These are phyloP conservation scores for Xerus rutilus DNA, from an alignment of 2,797 vertebrate genomes.

Conservation along the genomic window DNA sequence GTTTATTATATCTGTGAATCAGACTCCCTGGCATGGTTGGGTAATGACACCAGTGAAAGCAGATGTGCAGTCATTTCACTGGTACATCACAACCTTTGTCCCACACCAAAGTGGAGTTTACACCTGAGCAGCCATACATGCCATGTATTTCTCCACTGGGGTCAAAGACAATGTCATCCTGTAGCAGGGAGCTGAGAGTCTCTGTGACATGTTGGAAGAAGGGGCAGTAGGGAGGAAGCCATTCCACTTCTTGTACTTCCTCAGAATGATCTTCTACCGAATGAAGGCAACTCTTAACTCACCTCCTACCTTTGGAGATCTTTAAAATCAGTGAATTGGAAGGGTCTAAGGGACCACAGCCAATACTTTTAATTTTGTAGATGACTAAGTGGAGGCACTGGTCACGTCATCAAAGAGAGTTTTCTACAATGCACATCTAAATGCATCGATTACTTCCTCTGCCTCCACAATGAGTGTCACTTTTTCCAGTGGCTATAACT, in stretches of 20 bases:
- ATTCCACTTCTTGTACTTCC: not conserved
- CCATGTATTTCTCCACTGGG: not conserved
- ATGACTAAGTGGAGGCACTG: not conserved
- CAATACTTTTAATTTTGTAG: not conserved
- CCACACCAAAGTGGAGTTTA: not conserved
- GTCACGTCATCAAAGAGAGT: not conserved
- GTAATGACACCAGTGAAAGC: not conserved
- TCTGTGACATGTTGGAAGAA: not conserved
- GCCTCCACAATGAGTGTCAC: not conserved
- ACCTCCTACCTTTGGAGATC: not conserved
- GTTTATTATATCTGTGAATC: not conserved
- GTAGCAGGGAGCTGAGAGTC: not conserved
- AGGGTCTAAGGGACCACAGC: not conserved
- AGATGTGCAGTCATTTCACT: not conserved
- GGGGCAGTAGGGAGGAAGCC: not conserved
- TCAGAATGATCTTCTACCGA: not conserved
- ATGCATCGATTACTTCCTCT: fast-evolving
- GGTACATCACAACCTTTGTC: not conserved
- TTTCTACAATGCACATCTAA: not conserved
- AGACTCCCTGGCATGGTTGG: not conserved
- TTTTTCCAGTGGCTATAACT: not conserved
- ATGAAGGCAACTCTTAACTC: not conserved
- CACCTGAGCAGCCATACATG: not conserved
- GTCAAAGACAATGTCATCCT: no score
- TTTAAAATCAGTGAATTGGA: not conserved